Percentiles rank a stretch among this genome's conserved stretches.
Conservation (phyloP, 2,888 invertebrate genomes). For the Folsomia manolachei region DNA sequence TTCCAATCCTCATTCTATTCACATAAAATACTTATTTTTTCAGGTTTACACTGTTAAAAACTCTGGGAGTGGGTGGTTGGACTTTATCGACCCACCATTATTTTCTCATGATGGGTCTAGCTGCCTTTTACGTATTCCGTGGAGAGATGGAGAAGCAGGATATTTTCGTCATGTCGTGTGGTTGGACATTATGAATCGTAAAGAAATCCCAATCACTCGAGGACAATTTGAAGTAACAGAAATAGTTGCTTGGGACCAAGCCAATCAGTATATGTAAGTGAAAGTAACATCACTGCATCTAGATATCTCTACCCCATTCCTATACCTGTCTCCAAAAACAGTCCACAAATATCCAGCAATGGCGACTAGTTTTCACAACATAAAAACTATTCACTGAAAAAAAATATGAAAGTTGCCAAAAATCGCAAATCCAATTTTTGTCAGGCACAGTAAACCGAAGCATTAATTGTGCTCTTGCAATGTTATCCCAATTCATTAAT, state of each 20-base stretch:
- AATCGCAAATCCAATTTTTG: too few relatives aligned
- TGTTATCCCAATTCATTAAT: background rate
- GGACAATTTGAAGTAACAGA: conserved; percentile 72
- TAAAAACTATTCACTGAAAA: too few relatives aligned
- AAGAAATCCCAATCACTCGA: conserved; percentile 61
- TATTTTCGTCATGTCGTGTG: conserved; percentile 60
- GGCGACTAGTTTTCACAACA: background rate
- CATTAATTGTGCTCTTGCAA: background rate
- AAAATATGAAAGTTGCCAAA: too few relatives aligned
- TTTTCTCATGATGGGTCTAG: conserved; percentile 54
- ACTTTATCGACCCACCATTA: conserved; percentile 54
- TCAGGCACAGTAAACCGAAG: background rate
- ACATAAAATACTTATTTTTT: conserved; percentile 1
- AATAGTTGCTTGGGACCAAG: conserved; percentile 74
- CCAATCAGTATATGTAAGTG: conserved; percentile 66
- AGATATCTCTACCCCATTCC: background rate
- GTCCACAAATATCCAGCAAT: background rate
- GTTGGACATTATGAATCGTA: conserved; percentile 43
- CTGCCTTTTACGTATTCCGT: conserved; percentile 59
- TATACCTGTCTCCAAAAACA: background rate
- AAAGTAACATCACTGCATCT: background rate
- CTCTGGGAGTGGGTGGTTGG: conserved; percentile 53
- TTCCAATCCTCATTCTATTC: background rate
- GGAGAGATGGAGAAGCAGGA: conserved; percentile 58
- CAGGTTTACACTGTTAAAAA: conserved; percentile 49